These are phyloP conservation scores for Tragelaphus strepsiceros DNA, from an alignment of 2,113 vertebrate species.

Conservation along the genomic window DNA sequence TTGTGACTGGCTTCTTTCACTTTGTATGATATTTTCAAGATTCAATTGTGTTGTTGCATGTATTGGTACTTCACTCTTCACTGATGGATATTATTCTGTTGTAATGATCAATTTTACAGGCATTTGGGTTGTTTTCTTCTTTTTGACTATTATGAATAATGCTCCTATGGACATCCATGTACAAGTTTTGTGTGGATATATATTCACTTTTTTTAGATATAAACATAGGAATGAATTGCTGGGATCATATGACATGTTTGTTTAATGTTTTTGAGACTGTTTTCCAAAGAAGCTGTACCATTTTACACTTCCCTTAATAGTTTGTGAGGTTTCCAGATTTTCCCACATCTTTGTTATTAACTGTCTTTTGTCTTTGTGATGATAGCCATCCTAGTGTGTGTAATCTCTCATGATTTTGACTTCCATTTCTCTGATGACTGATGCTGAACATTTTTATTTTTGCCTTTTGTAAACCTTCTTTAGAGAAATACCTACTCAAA, in stretches of 20 bases:
- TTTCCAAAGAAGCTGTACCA: background rate
- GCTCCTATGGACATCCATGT: background rate
- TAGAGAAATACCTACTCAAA: background rate
- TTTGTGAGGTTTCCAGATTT: background rate
- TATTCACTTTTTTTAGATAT: background rate
- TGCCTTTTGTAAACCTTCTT: background rate
- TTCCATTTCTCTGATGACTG: background rate
- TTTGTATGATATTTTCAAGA: background rate
- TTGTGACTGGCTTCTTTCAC: background rate
- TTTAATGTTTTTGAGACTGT: background rate
- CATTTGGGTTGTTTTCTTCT: background rate
- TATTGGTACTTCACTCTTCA: background rate
- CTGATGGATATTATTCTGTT: background rate
- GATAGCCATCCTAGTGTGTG: background rate
- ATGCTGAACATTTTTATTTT: background rate
- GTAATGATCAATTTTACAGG: background rate
- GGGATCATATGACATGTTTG: background rate
- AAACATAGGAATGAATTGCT: background rate
- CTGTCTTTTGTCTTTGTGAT: background rate
- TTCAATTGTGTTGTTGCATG: background rate
- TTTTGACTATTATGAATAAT: background rate
- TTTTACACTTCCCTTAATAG: background rate
- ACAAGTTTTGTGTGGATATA: background rate
- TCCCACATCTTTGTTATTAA: background rate
- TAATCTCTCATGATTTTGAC: background rate